Conservation (phyloP, 2,888 invertebrate species). For the Drosophila setosimentum region DNA sequence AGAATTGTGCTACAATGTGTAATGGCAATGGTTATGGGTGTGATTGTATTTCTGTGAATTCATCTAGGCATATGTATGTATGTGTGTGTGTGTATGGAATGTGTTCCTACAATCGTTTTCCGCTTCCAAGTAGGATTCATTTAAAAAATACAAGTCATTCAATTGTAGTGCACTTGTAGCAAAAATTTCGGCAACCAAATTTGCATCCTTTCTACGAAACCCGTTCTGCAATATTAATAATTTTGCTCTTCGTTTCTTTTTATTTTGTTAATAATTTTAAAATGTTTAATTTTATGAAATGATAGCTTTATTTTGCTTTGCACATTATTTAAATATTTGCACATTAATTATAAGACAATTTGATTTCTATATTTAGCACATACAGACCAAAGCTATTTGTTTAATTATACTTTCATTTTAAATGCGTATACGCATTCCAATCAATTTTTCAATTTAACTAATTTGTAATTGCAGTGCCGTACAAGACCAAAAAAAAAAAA, state of each 20-base stretch:
- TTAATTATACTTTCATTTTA: conserved; percentile 5
- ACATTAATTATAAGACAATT: not conserved
- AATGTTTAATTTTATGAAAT: not conserved
- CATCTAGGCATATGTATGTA: conserved; percentile 18
- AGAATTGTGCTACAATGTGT: conserved; percentile 63
- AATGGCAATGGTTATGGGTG: conserved; percentile 51
- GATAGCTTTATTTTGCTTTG: not conserved
- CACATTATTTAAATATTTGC: not conserved
- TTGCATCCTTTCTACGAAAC: not conserved
- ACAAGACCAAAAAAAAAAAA: conserved; percentile 31
- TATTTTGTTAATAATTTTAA: not conserved
- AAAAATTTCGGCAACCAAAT: not conserved
- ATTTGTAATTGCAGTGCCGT: conserved; percentile 23
- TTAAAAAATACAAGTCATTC: not conserved
- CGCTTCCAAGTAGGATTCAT: conserved; percentile 19
- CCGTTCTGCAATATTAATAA: not conserved
- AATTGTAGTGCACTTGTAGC: not conserved
- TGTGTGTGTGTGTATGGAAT: conserved; percentile 14
- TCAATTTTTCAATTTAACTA: conserved; percentile 15
- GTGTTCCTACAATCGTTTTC: conserved; percentile 31
- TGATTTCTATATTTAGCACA: not conserved
- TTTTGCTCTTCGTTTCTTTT: not conserved
- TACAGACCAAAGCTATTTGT: not conserved
- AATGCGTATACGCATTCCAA: conserved; percentile 6
- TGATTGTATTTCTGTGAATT: conserved; percentile 32